Base-by-base conservation (phyloP, 2,797 vertebrate species). In the Lateolabrax maculatus region DNA sequence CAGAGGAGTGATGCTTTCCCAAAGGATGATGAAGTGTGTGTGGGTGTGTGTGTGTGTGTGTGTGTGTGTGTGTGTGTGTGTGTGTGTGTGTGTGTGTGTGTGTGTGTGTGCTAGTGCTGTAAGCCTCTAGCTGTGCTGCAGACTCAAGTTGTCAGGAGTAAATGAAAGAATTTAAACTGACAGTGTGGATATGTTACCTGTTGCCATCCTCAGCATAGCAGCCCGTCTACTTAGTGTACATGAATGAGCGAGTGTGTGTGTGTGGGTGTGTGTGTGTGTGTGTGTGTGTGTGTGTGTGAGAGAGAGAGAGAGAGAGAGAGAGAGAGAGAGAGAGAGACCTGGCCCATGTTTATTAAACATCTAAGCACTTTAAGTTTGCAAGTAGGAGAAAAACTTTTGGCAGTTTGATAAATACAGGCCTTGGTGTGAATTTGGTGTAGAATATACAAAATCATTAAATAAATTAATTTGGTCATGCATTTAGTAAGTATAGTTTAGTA, bases 151-250 rank as follows among this genome's bases (percentile, higher is more conserved):
- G 62, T 80, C 81, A 81, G 44, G 60, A 79, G 52, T 31, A 18
- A 34, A 43, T 75, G 79, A 80, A 48, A 71, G 63, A 66, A 88
- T 64, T 79, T 66, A 78, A 66, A 43, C 39, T 80, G 88, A 80
- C 65, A 69, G 57, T 65, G 55, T 60, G 53, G 65, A 77, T 88
- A 61, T 79, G 77, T 48, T 86, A 67, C 60, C 61, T 76, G 31
- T 34, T 70, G 27, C n/a, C 67, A 79, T 82, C 68, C 44, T 78
- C 64, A 63, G 57, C 66, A 83, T 62, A 72, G 67, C 57, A 74
- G 41, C 41, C 13, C 18, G 1, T 79, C 71, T 25, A 37, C 27
- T 46, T 36, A 16, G 21, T 41, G 37, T 12, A 9, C 60, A 69
- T 55, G 18, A 9, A 44, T 23, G 23, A n/a, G n/a, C n/a, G 37